Evolutionary conservation across 2,113 vertebrate species (phyloP), one percentile per base, ranked within the genome.

Genomic region (Mobula hypostoma): DNA sequence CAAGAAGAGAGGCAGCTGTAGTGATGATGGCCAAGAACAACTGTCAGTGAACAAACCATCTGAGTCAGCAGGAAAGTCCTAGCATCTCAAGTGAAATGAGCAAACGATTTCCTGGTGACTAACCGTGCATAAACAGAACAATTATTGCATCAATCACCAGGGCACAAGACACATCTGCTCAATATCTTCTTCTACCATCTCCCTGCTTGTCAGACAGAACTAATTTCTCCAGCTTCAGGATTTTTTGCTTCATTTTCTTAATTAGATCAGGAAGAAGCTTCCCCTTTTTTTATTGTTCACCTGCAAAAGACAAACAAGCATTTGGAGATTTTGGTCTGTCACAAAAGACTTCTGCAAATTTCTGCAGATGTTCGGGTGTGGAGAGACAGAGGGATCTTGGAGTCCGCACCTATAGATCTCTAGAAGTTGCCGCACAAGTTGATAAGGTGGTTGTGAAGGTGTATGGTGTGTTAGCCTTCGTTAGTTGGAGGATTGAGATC

Each of bases 121-220:
- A 72, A 27, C 63, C 68, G 36, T 92, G 90, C 70, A 27, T 48
- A 92, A 72, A 61, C 83, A 70, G 15, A 17, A 72, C 58, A 63
- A 92, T 68, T 92, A 68, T 92, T 66, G 68, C 90, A 92, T 92
- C 90, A 68, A 92, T 92, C 90, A 92, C n/a, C 40, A 3, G 56
- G 32, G 68, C 90, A 92, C 32, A 27, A 1, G 70, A 9, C 90
- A 40, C 90, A 48, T 40, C 27, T 91, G 88, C 7, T 6, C 0
- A 24, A 88, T n/a, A 63, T 63, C 11, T 24, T 12, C 9, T 9
- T 83, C 32, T 29, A n/a, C 8, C 27, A 70, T 11, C n/a, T 70
- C n/a, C 36, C n/a, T 70, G 36, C 32, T 36, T 24, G 21, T 24
- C 19, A 32, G 4, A 92, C 19, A 19, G 32, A 92, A 17, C 7